Evolutionary conservation across 2,113 vertebrate species (phyloP), one percentile per base, ranked within the genome.

Genomic region (Psophia crepitans): DNA sequence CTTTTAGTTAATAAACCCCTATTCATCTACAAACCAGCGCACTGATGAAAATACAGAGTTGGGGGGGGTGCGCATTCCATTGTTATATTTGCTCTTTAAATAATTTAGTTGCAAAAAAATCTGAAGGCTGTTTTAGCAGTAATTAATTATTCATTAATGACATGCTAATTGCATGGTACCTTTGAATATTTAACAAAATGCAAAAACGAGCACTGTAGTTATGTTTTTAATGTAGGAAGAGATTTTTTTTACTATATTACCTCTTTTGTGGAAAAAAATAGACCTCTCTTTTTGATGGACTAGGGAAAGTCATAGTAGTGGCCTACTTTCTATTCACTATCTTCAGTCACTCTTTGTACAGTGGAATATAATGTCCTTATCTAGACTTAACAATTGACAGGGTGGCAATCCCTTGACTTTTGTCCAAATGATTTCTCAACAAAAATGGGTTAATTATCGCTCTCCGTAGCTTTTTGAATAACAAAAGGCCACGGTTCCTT

Each of bases 71-170:
- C 57, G 90, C 91, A 85, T 97, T 96, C 95, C 97, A 97, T 98
- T 98, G 98, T 98, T 98, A 97, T 99, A 98, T 98, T 99, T 99
- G 98, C 97, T 98, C 98, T 99, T 99, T 99, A 99, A 99, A 99
- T 99, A 99, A 99, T 99, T 99, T 98, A 99, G 98, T 98, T 99
- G 98, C 98, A 99, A 99, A 99, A 99, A 98, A 97, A 98, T 99
- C 99, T 99, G 99, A 99, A 98, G 98, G 98, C 98, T 99, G 98
- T 98, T 99, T 99, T 99, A 99, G 99, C 98, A 98, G 97, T 98
- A 98, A 99, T 99, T 99, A 99, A 99, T 99, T 99, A 99, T 99
- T 99, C 99, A 99, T 99, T 99, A 99, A 99, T 99, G 98, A 99
- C 99, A 99, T 99, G 99, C 99, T 99, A 99, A 99, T 99, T 99